phyloP scores from a whole-genome alignment of 2,113 vertebrate genomes.

The Stomatorhinus ivindoensis region DNA sequence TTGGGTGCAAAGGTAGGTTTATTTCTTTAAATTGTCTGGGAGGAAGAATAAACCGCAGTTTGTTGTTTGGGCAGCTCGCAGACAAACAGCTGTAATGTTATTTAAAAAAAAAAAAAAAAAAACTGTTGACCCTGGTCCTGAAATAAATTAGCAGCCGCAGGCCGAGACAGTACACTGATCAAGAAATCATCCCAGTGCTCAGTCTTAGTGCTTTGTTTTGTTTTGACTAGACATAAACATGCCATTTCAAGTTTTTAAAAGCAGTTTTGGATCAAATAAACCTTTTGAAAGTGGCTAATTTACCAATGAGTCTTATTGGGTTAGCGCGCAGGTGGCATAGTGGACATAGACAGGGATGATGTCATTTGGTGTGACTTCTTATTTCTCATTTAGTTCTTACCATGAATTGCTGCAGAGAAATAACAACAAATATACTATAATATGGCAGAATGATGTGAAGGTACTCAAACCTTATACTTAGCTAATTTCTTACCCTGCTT shows the following conservation, averaged over 20 bases:
- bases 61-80: not conserved
- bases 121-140: slow-evolving; percentile 2
- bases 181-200: not conserved
- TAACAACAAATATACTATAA: not conserved
- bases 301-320: not conserved
- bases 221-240: slow-evolving; percentile 7
- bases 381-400: not conserved
- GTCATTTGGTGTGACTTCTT: not conserved
- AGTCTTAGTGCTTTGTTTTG: not conserved
- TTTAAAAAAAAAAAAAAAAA: not conserved
- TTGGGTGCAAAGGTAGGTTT: not conserved
- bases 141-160: slow-evolving; percentile 30
- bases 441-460: not conserved
- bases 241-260: not conserved
- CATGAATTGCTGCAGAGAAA: not conserved
- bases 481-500: not conserved
- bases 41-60: not conserved
- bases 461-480: not conserved
- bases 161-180: not conserved
- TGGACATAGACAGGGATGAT: not conserved
- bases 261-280: not conserved
- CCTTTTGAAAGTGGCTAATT: not conserved
- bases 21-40: not conserved
- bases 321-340: not conserved
- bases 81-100: not conserved